These are phyloP conservation scores for Gastracanthus pulcherrimus DNA, from an alignment of 2,888 invertebrate genomes.

Conservation along the genomic window DNA sequence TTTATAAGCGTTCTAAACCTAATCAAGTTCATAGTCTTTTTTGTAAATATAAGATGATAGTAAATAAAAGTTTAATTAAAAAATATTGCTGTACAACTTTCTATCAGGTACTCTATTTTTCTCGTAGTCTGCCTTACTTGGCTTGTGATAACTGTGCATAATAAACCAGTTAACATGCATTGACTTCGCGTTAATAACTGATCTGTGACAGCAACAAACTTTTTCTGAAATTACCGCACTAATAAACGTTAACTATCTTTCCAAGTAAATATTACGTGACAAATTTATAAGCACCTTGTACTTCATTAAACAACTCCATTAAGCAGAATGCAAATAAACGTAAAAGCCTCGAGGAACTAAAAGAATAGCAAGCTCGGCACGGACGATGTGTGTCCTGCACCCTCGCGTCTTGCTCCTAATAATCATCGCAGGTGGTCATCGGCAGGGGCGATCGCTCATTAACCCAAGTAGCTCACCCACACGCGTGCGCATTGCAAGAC, in stretches of 20 bases:
- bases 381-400: too few relatives aligned
- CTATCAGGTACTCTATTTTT: too few relatives aligned
- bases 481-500: background rate
- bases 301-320: background rate
- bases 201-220: too few relatives aligned
- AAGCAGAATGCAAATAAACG: background rate
- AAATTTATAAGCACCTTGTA: background rate
- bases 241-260: background rate
- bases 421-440: constrained; percentile 56
- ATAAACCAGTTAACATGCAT: too few relatives aligned
- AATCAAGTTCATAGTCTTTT: too few relatives aligned
- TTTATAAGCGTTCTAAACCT: too few relatives aligned
- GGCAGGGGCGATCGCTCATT: constrained; percentile 54
- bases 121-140: too few relatives aligned
- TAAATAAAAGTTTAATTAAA: too few relatives aligned
- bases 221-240: background rate
- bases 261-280: background rate
- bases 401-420: constrained; percentile 14
- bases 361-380: background rate
- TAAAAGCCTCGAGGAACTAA: background rate
- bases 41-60: too few relatives aligned
- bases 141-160: too few relatives aligned
- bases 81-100: too few relatives aligned
- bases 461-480: constrained; percentile 21
- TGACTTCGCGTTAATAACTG: too few relatives aligned